Conservation (phyloP, 2,797 vertebrate genomes). For the Gambelia wislizenii region DNA sequence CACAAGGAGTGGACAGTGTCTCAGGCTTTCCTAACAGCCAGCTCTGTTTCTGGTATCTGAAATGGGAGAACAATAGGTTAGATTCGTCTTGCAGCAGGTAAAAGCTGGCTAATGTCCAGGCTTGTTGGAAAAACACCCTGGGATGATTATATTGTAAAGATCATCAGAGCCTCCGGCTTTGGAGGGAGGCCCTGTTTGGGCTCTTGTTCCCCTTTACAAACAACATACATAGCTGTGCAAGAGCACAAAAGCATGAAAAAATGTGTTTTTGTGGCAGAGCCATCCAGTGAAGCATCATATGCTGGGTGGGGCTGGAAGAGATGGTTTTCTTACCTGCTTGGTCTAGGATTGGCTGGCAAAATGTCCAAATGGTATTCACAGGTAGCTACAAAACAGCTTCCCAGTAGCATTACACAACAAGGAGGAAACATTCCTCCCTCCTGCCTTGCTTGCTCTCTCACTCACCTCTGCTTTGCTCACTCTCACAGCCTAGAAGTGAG, state of each 20-base stretch:
- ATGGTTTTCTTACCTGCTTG: constrained; percentile 31
- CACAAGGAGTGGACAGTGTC: neutral
- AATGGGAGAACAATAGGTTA: neutral
- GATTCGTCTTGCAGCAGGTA: neutral
- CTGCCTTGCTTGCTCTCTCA: neutral
- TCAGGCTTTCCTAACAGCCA: neutral
- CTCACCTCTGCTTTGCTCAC: fast-evolving
- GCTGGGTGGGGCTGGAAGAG: neutral
- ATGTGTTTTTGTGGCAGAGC: neutral
- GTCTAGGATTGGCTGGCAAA: neutral
- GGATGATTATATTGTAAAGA: neutral
- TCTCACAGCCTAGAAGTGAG: neutral
- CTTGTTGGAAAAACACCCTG: neutral
- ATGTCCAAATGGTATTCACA: neutral
- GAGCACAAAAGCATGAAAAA: neutral
- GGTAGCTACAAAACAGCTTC: neutral
- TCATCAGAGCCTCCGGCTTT: neutral
- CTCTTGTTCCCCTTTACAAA: neutral
- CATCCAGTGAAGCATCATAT: neutral
- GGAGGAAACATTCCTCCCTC: neutral
- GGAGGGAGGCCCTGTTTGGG: neutral
- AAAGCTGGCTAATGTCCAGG: neutral
- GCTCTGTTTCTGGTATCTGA: neutral
- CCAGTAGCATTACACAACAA: constrained; percentile 7
- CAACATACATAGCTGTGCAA: neutral